Evolutionary conservation across 2,113 vertebrate genomes (phyloP).

Genomic region (Platichthys flesus): DNA sequence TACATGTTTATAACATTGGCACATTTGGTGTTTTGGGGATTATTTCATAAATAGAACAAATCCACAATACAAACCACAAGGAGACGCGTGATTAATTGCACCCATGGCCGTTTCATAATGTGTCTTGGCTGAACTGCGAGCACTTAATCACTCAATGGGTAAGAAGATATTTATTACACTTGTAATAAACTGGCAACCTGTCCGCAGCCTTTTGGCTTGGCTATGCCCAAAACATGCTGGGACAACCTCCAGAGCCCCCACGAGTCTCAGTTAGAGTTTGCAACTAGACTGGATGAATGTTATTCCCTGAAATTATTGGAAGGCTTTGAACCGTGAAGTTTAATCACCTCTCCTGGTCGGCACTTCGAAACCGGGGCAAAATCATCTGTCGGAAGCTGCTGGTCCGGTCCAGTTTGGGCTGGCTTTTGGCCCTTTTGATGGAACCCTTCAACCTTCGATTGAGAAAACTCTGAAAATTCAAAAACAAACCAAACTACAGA

Average conservation of each 20-base stretch:
- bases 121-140: neutral
- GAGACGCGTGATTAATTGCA: neutral
- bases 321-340: neutral
- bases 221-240: slow-evolving; percentile 9
- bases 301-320: neutral
- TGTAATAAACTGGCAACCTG: slow-evolving; percentile 18
- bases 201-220: slow-evolving; percentile 1
- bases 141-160: neutral
- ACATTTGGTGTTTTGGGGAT: neutral
- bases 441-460: slow-evolving; percentile 93
- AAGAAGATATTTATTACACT: neutral
- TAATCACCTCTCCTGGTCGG: slow-evolving; percentile 90
- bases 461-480: slow-evolving; percentile 87
- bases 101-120: neutral
- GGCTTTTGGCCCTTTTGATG: slow-evolving; percentile 94
- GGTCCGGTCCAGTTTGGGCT: slow-evolving; percentile 94
- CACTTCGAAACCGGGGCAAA: slow-evolving; percentile 92
- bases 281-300: neutral
- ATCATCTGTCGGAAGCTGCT: slow-evolving; percentile 96
- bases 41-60: neutral
- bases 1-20: neutral
- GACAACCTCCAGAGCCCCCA: neutral
- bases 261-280: neutral
- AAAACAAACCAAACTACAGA: slow-evolving; percentile 4
- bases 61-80: neutral